Conservation (phyloP, 2,797 vertebrate species). For the Avahi laniger region DNA sequence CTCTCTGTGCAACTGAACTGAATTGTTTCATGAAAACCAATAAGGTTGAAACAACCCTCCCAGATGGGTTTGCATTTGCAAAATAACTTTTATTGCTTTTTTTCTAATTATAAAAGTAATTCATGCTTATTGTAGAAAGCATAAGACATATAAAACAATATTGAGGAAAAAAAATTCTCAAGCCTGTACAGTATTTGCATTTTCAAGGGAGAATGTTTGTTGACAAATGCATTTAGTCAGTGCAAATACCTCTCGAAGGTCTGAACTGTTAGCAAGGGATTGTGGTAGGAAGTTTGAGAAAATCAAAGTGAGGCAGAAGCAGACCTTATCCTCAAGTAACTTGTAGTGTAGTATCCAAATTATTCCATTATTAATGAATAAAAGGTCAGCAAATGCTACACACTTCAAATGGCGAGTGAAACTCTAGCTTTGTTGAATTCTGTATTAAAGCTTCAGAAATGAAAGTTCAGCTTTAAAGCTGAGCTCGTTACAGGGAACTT, state of each 20-base stretch:
- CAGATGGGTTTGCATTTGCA: constrained; percentile 48
- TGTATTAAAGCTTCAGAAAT: constrained; percentile 1
- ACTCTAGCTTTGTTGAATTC: neutral
- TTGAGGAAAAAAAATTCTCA: neutral
- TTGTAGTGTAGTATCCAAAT: neutral
- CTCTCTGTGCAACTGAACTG: neutral
- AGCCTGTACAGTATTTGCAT: constrained; percentile 44
- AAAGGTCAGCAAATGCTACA: neutral
- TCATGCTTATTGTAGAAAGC: constrained; percentile 47
- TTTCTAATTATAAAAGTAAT: constrained; percentile 64
- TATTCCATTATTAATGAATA: constrained; percentile 1
- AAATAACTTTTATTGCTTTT: constrained; percentile 58
- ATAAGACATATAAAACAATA: constrained; percentile 46
- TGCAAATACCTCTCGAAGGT: neutral
- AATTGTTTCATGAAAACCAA: constrained; percentile 32
- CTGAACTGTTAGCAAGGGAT: neutral
- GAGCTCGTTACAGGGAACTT: neutral
- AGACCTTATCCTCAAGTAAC: neutral
- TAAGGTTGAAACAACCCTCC: constrained; percentile 44
- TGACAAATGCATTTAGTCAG: neutral
- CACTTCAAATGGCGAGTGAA: neutral
- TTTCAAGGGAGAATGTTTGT: constrained; percentile 12
- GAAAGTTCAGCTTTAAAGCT: neutral
- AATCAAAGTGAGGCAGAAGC: neutral
- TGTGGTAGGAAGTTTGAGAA: neutral